Base-by-base conservation (phyloP, 37 sponge, comb jelly and placozoan genomes). In the Diacarnus erythraeanus region DNA sequence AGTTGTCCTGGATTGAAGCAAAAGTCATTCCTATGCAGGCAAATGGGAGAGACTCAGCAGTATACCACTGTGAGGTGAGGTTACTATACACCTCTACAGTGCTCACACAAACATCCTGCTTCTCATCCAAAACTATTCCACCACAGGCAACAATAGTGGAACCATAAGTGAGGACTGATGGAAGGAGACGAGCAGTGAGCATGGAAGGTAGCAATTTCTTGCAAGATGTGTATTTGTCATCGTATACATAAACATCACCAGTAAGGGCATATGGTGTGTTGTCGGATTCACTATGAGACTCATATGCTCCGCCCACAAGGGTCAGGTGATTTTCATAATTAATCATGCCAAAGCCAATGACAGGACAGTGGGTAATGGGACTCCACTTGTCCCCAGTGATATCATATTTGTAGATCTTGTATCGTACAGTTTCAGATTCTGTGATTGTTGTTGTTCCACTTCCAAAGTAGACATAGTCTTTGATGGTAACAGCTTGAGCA, bases 271-370 rank as follows among this genome's bases (percentile, higher is more conserved):
- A 82, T 0, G 74, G 82, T 30, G 40, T 9, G n/a, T n/a, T n/a
- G 44, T 17, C 38, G 9, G 66, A 64, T 56, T 43, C 69, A 1
- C 33, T 57, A 10, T 51, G 22, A 17, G 67, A 68, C 26, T 76
- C 83, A 47, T 83, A 83, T 37, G 76, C 83, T 30, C 83, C 83
- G 35, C 83, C 83, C 69, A 83, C 83, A 54, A 83, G 76, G 0
- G 76, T 70, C 30, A 83, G 68, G 37, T 68, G 40, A 22, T 70
- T 68, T 56, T 64, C 43, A 38, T 56, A 83, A 65, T 56, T 57
- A 25, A 56, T 57, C 83, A 83, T 83, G 0, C 83, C 83, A 57
- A 83, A 83, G 15, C 83, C 83, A 29, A 75, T 65, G 26, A 83
- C 83, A 23, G 83, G 83, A 56, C 83, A 83, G 20, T 47, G 25